These are phyloP conservation scores for Centropristis striata DNA, from an alignment of 2,113 vertebrate genomes.

Conservation along the genomic window DNA sequence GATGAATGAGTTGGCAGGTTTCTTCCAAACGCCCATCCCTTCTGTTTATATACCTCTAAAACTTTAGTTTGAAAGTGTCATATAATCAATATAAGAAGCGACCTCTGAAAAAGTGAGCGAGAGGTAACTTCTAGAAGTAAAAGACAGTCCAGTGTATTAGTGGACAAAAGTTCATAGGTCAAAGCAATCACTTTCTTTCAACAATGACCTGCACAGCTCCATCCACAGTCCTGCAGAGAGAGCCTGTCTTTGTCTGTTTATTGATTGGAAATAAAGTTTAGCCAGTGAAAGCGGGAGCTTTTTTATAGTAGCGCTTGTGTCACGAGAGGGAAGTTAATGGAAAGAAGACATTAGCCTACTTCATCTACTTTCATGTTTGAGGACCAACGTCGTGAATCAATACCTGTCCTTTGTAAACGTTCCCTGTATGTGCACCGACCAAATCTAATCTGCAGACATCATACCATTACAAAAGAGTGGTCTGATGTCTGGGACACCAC, in stretches of 20 bases:
- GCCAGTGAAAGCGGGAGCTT: constrained; percentile 15
- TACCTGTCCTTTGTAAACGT: constrained; percentile 54
- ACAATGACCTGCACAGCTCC: not conserved
- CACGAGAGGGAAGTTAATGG: constrained; percentile 38
- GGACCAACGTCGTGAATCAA: constrained; percentile 52
- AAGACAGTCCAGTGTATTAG: constrained; percentile 11
- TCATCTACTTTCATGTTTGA: constrained; percentile 36
- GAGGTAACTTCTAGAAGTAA: not conserved
- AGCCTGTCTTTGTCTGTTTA: constrained; percentile 22
- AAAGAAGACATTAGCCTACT: constrained; percentile 42
- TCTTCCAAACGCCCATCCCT: no score
- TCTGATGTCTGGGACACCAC: constrained; percentile 41
- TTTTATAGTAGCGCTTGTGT: constrained; percentile 20
- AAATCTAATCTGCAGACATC: constrained; percentile 62
- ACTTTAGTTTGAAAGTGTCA: not conserved
- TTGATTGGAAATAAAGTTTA: constrained; percentile 28
- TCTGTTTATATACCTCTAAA: not conserved
- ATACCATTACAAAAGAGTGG: constrained; percentile 63
- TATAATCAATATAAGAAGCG: not conserved
- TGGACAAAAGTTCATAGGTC: not conserved
- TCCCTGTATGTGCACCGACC: constrained; percentile 4
- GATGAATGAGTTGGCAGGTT: no score
- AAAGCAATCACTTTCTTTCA: constrained; percentile 7
- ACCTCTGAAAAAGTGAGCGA: not conserved
- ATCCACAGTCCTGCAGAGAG: not conserved